Base-by-base conservation (phyloP, 2,113 vertebrate genomes). In the Tachysurus fulvidraco region DNA sequence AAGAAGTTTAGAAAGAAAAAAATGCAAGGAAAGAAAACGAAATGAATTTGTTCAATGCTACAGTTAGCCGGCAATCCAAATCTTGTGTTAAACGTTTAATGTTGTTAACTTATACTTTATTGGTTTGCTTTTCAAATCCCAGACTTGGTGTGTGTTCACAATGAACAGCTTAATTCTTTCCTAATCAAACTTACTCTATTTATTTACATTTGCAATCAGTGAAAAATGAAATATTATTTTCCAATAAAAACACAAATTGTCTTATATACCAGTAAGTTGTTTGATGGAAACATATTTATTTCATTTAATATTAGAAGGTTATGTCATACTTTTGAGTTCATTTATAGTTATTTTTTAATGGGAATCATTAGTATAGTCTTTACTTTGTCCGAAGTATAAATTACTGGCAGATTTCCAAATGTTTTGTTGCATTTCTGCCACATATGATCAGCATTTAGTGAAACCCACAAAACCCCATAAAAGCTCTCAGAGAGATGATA, bases 41-140 rank as follows among this genome's bases (percentile, higher is more conserved):
- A 69, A 57, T 50, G n/a, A 71, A 52, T 46, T 54, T 77, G 46
- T 17, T 54, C 54, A 78, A 78, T 78, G 74, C 50, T 78, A 78
- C 25, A 54, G 25, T 28, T 8, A 50, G 60, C 41, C 19, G 23
- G 81, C 60, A 28, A 83, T 44, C 19, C 12, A 46, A 5, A n/a
- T 46, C 80, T 50, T n/a, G 36, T 82, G 80, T 78, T 55, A 28
- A 78, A 54, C 50, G 28, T 54, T 78, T 74, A 74, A 50, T 28
- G 50, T 55, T 7, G n/a, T 28, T 83, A 36, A 67, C 46, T 16
- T 54, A n/a, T 50, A 52, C 46, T 76, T 74, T 50, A 62, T 17
- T n/a, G 80, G 14, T 9, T 14, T 46, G 80, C 23, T 64, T 64
- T n/a, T 46, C 60, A 4, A 81, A 62, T 81, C 36, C 57, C 36